Conservation (phyloP, 2,888 invertebrate genomes). For the Monochamus alternatus region DNA sequence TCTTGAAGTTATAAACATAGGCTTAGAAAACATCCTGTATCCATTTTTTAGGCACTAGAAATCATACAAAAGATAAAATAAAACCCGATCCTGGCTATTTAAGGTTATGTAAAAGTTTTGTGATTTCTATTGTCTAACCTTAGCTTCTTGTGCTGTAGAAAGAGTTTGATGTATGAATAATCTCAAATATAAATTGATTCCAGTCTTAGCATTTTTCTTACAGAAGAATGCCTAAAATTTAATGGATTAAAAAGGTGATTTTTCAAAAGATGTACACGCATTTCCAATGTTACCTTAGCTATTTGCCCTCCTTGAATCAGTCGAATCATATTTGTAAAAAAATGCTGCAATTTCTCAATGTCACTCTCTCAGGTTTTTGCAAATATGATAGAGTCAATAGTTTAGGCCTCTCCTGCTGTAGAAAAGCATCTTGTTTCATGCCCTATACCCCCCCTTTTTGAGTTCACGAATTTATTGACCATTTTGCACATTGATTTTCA, state of each 20-base stretch:
- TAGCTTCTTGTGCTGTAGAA: slow-evolving; percentile 3
- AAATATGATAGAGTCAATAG: slow-evolving; percentile 56
- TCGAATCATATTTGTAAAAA: slow-evolving; percentile 60
- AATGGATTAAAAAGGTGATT: slow-evolving; percentile 61
- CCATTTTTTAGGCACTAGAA: no score
- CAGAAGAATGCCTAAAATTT: slow-evolving; percentile 62
- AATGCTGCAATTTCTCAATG: slow-evolving; percentile 23
- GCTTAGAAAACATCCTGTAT: no score
- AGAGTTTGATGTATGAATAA: slow-evolving; percentile 16
- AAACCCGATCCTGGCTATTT: no score
- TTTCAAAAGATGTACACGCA: slow-evolving; percentile 64
- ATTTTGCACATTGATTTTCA: slow-evolving; percentile 38
- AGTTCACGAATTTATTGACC: slow-evolving; percentile 33
- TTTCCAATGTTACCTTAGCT: slow-evolving; percentile 73
- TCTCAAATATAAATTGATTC: slow-evolving; percentile 62
- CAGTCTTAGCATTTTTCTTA: slow-evolving; percentile 61
- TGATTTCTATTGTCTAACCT: not conserved
- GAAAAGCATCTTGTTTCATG: slow-evolving; percentile 60
- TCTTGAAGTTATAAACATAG: no score
- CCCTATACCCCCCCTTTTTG: slow-evolving; percentile 40
- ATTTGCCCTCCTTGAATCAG: slow-evolving; percentile 54
- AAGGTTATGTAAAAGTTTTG: no score
- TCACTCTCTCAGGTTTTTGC: slow-evolving; percentile 48
- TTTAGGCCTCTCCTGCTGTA: slow-evolving; percentile 60
- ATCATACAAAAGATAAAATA: no score